A percentile compares a stretch with the other conserved stretches of the same genome.
Conservation (phyloP, 2,113 vertebrate species). For the Halcyon malimbica region DNA sequence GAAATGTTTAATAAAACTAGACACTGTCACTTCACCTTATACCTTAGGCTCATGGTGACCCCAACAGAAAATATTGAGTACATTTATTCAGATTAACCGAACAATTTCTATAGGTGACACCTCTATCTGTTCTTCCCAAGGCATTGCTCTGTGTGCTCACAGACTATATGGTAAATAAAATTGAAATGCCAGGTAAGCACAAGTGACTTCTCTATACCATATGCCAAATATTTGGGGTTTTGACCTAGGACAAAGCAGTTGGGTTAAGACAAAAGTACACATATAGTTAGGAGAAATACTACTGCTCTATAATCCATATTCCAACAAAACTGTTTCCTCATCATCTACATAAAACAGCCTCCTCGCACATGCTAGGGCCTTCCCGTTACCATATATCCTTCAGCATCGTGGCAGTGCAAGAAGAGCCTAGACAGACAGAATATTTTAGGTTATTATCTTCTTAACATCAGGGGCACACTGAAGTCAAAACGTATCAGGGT, state of each 20-base stretch:
- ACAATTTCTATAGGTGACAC: background rate
- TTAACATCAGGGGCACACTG: background rate
- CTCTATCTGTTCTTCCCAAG: background rate
- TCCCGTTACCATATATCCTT: background rate
- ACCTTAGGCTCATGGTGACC: background rate
- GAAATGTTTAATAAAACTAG: constrained; percentile 23
- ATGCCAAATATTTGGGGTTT: background rate
- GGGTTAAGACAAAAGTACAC: background rate
- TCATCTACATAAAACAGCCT: background rate
- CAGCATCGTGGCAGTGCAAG: background rate
- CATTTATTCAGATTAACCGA: background rate
- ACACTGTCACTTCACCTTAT: background rate
- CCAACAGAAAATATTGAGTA: background rate
- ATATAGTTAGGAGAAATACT: background rate
- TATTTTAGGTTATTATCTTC: background rate
- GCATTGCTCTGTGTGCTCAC: background rate
- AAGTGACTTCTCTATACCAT: background rate
- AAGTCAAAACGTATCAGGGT: background rate
- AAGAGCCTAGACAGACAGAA: background rate
- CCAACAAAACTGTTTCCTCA: background rate
- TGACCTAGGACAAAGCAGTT: background rate
- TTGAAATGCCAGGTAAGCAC: background rate
- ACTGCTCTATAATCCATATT: background rate
- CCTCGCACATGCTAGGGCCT: background rate
- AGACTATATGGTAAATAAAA: background rate